These are phyloP conservation scores for Noctua fimbriata DNA, from an alignment of 2,888 invertebrate species.

Conservation along the genomic window DNA sequence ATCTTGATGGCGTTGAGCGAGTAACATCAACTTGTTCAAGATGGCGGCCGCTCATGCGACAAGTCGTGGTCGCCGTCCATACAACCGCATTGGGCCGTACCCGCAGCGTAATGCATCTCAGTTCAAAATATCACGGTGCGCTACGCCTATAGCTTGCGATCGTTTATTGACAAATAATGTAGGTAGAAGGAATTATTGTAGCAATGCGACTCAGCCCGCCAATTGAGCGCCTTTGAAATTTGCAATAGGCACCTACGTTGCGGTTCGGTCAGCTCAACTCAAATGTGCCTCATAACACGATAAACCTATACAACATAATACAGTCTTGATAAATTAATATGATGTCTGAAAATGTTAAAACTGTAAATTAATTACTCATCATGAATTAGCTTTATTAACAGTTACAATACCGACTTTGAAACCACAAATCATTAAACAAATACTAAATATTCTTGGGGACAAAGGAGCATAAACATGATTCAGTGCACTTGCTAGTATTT, in stretches of 20 bases:
- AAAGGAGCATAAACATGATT: slow-evolving; percentile 15
- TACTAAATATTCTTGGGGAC: slow-evolving; percentile 21
- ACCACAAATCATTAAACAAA: slow-evolving; percentile 41
- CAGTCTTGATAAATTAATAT: background rate
- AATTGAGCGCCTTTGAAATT: background rate
- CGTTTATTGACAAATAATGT: background rate
- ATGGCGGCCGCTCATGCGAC: background rate
- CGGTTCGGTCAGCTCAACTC: background rate
- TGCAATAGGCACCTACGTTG: background rate
- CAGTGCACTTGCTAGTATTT: slow-evolving; percentile 25
- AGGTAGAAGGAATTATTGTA: background rate
- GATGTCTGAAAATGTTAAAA: background rate
- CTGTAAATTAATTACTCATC: background rate
- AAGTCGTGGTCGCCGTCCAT: background rate
- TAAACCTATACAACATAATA: background rate
- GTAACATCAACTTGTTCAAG: no score
- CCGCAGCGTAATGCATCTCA: background rate
- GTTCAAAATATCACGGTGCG: background rate
- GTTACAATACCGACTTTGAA: slow-evolving; percentile 29
- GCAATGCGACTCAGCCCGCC: background rate
- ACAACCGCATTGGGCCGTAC: background rate
- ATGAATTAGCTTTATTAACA: slow-evolving; percentile 9
- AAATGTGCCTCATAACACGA: background rate
- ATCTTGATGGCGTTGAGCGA: no score
- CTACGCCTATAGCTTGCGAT: background rate